Evolutionary conservation across 2,113 vertebrate species (phyloP).

Genomic region (Mobula hypostoma): DNA sequence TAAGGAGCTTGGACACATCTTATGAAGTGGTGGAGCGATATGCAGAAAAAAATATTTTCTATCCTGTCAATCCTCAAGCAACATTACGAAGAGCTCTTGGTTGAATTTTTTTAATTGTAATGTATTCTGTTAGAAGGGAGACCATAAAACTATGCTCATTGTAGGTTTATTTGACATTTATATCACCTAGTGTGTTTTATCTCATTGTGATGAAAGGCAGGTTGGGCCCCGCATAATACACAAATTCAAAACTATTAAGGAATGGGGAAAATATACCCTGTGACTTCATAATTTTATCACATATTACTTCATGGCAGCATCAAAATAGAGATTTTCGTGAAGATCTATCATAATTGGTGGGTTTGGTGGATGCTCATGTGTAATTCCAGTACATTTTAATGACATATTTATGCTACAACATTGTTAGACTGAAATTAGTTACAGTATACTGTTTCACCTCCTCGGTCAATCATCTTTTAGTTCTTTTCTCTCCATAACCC

Average conservation of each 20-base stretch:
- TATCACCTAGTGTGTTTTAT: slow-evolving; percentile 5
- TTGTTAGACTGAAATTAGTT: not conserved
- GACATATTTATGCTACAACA: not conserved
- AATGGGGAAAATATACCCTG: not conserved
- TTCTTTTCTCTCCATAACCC: not conserved
- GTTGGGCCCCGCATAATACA: not conserved
- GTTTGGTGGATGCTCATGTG: not conserved
- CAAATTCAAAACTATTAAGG: not conserved
- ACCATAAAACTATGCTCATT: not conserved
- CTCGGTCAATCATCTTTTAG: not conserved
- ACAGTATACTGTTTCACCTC: not conserved
- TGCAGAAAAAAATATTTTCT: slow-evolving; percentile 40
- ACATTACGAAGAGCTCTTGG: not conserved
- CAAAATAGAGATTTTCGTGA: not conserved
- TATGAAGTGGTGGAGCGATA: slow-evolving; percentile 56
- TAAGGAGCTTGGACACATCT: slow-evolving; percentile 70
- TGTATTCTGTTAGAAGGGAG: not conserved
- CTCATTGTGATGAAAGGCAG: not conserved
- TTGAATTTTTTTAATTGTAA: slow-evolving; percentile 11
- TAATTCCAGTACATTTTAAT: not conserved
- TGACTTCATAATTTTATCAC: not conserved
- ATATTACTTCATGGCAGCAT: not conserved
- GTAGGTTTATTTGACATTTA: slow-evolving; percentile 1
- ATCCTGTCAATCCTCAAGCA: slow-evolving; percentile 5
- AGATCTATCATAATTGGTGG: not conserved